Evolutionary conservation across 2,888 invertebrate genomes (phyloP).

Genomic region (Azorinus chamasolen): DNA sequence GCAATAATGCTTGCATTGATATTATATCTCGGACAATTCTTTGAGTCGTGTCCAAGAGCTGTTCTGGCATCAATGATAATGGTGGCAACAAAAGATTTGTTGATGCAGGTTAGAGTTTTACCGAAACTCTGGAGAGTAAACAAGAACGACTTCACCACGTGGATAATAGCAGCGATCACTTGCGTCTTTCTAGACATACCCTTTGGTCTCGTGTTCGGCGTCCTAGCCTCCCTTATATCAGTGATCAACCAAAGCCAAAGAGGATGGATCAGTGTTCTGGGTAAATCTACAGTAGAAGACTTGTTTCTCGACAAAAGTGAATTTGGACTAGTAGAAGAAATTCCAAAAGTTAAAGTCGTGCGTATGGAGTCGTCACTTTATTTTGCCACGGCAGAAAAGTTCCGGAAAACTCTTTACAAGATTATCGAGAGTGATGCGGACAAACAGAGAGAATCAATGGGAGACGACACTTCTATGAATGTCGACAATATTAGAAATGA

Average conservation of each 20-base stretch:
- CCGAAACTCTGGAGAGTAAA: conserved; percentile 91
- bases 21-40: conserved; percentile 79
- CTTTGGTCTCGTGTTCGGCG: conserved; percentile 79
- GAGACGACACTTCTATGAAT: too few relatives aligned
- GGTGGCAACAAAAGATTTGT: conserved; percentile 85
- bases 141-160: conserved; percentile 90
- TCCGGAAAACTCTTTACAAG: conserved; percentile 77
- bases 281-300: conserved; percentile 69
- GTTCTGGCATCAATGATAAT: conserved; percentile 86
- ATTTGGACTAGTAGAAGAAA: conserved; percentile 71
- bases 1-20: conserved; percentile 77
- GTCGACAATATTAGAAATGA: too few relatives aligned
- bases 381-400: conserved; percentile 84
- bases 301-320: conserved; percentile 71
- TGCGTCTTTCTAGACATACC: conserved; percentile 81
- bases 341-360: conserved; percentile 78
- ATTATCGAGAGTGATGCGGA: conserved; percentile 67
- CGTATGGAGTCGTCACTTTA: conserved; percentile 83
- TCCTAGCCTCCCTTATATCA: conserved; percentile 74
- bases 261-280: conserved; percentile 73
- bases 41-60: conserved; percentile 78
- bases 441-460: too few relatives aligned
- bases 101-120: conserved; percentile 90
- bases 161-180: conserved; percentile 66
- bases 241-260: conserved; percentile 79